Base-by-base conservation (phyloP, 2,113 vertebrate species). In the Engystomops pustulosus region DNA sequence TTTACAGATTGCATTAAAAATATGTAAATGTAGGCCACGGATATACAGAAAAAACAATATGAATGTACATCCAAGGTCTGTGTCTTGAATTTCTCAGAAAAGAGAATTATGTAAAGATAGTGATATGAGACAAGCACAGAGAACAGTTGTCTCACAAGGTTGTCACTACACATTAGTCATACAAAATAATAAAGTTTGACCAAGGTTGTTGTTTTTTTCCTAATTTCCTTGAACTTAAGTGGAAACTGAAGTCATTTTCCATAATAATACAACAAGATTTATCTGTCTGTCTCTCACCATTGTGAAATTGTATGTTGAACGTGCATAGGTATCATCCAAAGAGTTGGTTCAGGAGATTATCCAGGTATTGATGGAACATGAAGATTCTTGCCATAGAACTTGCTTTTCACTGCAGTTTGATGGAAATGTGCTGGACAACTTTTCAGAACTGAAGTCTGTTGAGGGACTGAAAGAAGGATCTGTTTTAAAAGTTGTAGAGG, bases 351-450 rank as follows among this genome's bases (percentile, higher is more conserved):
- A 87, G 30, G 87, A 87, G 71, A 85, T 87, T 20, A 83, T 84
- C 55, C 87, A 86, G 70, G 78, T 87, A 15, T 80, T 87, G 49
- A 87, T 86, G 85, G 87, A 87, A 32, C 85, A 86, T n/a, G 87
- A 87, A 34, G 87, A 87, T 41, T 86, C 81, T 6, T 86, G 85
- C 20, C 85, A 86, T 67, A 69, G 87, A 41, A 87, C 87, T 8
- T 87, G 87, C 27, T 87, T 87, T 72, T 87, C 85, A 25, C 77
- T 87, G 20, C 87, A 87, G 70, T 76, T 86, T 58, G 85, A 86
- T 44, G 85, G 85, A 7, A 86, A 78, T 67, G 49, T 84, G 20
- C 49, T 87, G 69, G 87, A 87, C 65, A 84, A 79, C 79, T 86
- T 84, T 58, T 82, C 81, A 6, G 82, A 85, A 60, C 71, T 87